Evolutionary conservation across 2,113 vertebrate genomes (phyloP).

Genomic region (Prolemur simus): DNA sequence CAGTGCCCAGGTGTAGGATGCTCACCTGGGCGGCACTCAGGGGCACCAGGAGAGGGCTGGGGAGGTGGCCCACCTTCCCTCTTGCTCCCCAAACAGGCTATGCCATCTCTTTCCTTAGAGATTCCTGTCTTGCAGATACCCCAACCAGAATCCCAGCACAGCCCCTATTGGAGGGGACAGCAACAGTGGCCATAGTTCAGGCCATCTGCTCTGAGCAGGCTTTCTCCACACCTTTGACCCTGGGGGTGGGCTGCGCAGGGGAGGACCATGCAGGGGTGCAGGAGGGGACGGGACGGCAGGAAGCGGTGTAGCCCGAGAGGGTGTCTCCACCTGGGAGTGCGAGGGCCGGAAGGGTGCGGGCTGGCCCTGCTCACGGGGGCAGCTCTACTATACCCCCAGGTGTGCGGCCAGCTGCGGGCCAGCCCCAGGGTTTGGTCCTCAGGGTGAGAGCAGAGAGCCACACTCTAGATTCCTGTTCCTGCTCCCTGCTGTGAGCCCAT

Average conservation of each 20-base stretch:
- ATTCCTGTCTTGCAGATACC: background rate
- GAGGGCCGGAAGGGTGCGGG: rapidly evolving
- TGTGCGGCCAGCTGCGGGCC: background rate
- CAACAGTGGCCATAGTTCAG: background rate
- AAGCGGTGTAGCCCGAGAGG: background rate
- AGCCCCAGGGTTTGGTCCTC: background rate
- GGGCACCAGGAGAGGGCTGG: background rate
- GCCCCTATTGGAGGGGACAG: background rate
- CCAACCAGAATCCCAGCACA: background rate
- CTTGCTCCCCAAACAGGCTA: background rate
- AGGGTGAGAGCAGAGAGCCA: background rate
- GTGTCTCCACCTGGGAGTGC: too few relatives aligned
- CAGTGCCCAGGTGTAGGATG: background rate
- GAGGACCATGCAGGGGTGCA: background rate
- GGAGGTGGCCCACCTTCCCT: background rate
- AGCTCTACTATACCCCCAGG: background rate
- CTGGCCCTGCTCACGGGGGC: rapidly evolving
- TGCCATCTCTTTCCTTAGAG: background rate
- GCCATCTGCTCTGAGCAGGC: too few relatives aligned
- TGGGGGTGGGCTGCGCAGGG: background rate
- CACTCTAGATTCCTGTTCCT: rapidly evolving
- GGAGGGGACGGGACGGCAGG: background rate
- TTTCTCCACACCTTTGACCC: background rate
- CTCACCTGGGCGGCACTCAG: background rate
- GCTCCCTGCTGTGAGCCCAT: background rate